phyloP scores from a whole-genome alignment of 1,140 invertebrate genomes.

The Conopomorpha cramerella region DNA sequence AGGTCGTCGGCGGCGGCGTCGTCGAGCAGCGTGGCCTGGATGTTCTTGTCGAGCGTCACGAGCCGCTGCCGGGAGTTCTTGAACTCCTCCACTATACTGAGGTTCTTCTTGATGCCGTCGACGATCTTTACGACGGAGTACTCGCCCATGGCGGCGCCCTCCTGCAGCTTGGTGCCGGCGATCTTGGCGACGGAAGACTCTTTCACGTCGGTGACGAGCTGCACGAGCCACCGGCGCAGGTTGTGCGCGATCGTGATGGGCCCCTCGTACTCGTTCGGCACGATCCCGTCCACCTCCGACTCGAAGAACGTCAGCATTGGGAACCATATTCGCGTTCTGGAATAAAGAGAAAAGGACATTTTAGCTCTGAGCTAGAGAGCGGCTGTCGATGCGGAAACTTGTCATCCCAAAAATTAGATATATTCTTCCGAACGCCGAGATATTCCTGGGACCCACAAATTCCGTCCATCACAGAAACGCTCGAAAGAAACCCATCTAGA shows the following conservation, averaged over 20 bases:
- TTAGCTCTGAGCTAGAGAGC: too few species aligned
- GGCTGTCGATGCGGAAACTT: too few species aligned
- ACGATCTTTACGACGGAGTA: conserved; percentile 48
- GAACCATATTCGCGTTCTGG: conserved; percentile 66
- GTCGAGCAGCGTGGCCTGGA: conserved; percentile 41
- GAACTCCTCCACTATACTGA: conserved; percentile 44
- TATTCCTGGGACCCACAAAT: too few species aligned
- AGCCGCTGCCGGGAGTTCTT: conserved; percentile 31
- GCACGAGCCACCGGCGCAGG: conserved; percentile 27
- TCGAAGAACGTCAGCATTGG: conserved; percentile 89
- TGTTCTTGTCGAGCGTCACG: conserved; percentile 45
- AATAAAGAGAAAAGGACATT: conserved; percentile 7
- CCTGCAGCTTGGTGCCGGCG: conserved; percentile 42
- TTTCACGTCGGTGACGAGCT: conserved; percentile 31
- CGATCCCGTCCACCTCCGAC: conserved; percentile 88
- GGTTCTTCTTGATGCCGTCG: conserved; percentile 51
- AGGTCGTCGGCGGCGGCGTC: conserved; percentile 26
- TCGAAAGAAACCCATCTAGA: too few species aligned
- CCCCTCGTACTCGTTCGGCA: conserved; percentile 93
- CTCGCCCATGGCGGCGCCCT: conserved; percentile 53
- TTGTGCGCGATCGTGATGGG: conserved; percentile 56
- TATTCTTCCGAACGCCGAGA: too few species aligned
- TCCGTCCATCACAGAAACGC: too few species aligned
- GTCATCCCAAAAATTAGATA: too few species aligned
- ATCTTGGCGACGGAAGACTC: conserved; percentile 41